These are phyloP conservation scores for Tiliacea aurago DNA, from an alignment of 2,888 invertebrate species.

Conservation along the genomic window DNA sequence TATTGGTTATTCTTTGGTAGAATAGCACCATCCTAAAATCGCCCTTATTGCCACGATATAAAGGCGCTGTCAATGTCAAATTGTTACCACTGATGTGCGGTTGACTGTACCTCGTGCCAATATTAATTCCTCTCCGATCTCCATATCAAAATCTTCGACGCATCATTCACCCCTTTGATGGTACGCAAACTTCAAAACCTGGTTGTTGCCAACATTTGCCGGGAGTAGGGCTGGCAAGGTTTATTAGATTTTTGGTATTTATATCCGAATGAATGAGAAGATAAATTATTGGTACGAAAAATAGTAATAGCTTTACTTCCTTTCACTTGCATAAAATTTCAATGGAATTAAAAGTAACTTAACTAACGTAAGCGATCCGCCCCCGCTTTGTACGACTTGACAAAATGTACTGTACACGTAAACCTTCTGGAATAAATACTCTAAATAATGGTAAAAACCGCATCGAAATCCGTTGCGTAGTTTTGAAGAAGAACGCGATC, in stretches of 20 bases:
- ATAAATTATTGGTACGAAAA: background rate
- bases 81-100: background rate
- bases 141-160: slow-evolving; percentile 54
- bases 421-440: background rate
- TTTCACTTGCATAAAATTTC: background rate
- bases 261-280: background rate
- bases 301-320: background rate
- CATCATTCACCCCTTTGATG: slow-evolving; percentile 62
- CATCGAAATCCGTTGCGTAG: background rate
- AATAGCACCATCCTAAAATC: no score
- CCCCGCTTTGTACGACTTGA: no score
- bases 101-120: slow-evolving; percentile 21
- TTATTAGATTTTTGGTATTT: background rate
- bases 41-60: background rate
- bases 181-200: slow-evolving; percentile 58
- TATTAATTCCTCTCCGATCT: slow-evolving; percentile 55
- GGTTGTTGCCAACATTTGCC: slow-evolving; percentile 50
- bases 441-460: background rate
- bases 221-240: slow-evolving; percentile 32
- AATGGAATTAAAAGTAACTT: background rate
- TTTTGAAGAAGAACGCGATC: background rate
- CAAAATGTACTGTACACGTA: background rate
- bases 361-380: no score
- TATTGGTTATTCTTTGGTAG: no score
- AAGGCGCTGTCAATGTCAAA: no score